phyloP scores from a whole-genome alignment of 92 coral and sea anemone genomes.

The Siderastrea radians region DNA sequence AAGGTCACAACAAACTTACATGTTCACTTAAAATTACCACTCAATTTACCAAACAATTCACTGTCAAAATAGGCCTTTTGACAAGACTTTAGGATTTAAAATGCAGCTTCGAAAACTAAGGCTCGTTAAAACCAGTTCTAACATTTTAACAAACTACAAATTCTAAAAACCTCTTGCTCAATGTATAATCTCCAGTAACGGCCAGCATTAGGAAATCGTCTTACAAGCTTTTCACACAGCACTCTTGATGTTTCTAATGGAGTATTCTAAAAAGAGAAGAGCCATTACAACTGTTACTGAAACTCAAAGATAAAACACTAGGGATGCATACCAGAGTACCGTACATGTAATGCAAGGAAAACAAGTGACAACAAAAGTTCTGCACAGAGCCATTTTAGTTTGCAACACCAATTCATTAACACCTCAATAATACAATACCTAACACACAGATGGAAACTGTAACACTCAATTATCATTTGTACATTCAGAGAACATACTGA shows the following conservation, averaged over 20 bases:
- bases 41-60: neutral
- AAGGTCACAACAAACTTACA: slow-evolving; percentile 7
- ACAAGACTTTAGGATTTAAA: neutral
- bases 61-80: neutral
- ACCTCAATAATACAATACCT: too few relatives aligned
- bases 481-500: too few relatives aligned
- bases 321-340: neutral
- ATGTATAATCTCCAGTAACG: slow-evolving; percentile 99
- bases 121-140: slow-evolving; percentile 11
- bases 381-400: too few relatives aligned
- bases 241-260: slow-evolving; percentile 86
- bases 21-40: slow-evolving; percentile 10
- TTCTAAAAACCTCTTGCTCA: slow-evolving; percentile 99
- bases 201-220: slow-evolving; percentile 94
- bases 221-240: slow-evolving; percentile 94
- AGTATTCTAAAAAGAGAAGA: slow-evolving; percentile 61
- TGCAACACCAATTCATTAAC: too few relatives aligned
- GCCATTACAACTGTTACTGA: neutral
- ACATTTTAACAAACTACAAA: slow-evolving; percentile 58
- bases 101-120: neutral
- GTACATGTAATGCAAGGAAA: neutral
- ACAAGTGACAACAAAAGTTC: too few relatives aligned
- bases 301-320: neutral
- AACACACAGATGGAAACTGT: too few relatives aligned
- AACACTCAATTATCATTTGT: too few relatives aligned